phyloP scores from a whole-genome alignment of 2,888 invertebrate genomes.

The Dicyrtomina minuta region DNA sequence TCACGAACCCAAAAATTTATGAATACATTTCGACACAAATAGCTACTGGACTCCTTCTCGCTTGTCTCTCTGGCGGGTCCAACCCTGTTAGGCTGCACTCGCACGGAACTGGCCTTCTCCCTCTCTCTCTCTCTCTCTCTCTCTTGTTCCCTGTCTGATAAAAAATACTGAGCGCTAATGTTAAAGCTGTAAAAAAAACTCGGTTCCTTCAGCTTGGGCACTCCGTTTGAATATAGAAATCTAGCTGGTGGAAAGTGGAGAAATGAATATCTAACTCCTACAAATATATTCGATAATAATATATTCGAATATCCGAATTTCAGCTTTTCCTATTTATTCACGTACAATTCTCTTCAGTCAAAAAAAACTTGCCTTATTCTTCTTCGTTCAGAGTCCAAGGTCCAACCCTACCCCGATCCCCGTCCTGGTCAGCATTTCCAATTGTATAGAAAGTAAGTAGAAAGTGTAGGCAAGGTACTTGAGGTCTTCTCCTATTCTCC shows the following conservation, averaged over 20 bases:
- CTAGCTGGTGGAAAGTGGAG: slow-evolving; percentile 9
- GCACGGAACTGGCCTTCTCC: not conserved
- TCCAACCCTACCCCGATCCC: too few relatives aligned
- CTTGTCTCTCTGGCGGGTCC: not conserved
- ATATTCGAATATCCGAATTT: not conserved
- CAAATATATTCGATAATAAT: too few relatives aligned
- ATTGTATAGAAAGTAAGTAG: not conserved
- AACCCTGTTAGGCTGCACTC: slow-evolving; percentile 14
- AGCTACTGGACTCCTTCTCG: slow-evolving; percentile 9
- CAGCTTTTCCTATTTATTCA: slow-evolving; percentile 24
- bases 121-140: not conserved
- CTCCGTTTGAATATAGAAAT: slow-evolving; percentile 14
- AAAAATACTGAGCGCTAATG: too few relatives aligned
- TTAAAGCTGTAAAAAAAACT: not conserved
- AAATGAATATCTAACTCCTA: slow-evolving; percentile 26
- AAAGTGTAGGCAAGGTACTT: not conserved
- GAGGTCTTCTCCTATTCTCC: not conserved
- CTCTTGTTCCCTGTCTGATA: not conserved
- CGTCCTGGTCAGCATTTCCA: too few relatives aligned
- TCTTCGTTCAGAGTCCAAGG: not conserved
- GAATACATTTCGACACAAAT: slow-evolving; percentile 41
- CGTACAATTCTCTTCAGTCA: slow-evolving; percentile 5
- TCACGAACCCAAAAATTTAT: slow-evolving; percentile 41
- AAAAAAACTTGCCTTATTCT: slow-evolving; percentile 8
- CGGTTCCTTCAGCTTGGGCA: not conserved